Evolutionary conservation across 2,113 vertebrate species (phyloP).

Genomic region (Hymenochirus boettgeri): DNA sequence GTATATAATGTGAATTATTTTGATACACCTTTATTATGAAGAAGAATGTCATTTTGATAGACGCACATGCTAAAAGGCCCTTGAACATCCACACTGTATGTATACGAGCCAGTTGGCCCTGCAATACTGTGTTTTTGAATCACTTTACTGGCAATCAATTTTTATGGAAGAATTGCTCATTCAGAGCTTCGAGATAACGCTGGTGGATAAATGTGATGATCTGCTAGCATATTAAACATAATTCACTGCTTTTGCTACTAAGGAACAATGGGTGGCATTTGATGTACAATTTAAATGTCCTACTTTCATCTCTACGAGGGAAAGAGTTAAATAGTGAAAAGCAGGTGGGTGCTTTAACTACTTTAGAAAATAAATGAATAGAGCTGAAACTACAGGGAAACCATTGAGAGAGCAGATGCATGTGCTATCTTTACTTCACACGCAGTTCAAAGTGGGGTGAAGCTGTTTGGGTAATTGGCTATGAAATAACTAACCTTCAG

Average conservation of each 20-base stretch:
- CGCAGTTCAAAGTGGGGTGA: conserved; percentile 71
- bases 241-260: conserved; percentile 22
- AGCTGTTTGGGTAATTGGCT: conserved; percentile 71
- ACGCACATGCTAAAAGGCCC: too few species aligned
- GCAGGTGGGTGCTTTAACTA: conserved; percentile 69
- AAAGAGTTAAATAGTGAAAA: conserved; percentile 72
- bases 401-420: conserved; percentile 75
- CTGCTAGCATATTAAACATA: conserved; percentile 27
- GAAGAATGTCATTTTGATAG: too few species aligned
- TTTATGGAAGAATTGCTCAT: too few species aligned
- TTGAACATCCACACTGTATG: too few species aligned
- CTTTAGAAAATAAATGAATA: conserved; percentile 72
- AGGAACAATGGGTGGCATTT: conserved; percentile 54
- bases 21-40: too few species aligned
- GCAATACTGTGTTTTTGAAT: too few species aligned
- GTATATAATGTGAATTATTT: too few species aligned
- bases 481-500: conserved; percentile 74
- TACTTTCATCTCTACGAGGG: conserved; percentile 69
- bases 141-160: too few species aligned
- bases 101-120: too few species aligned
- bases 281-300: conserved; percentile 61
- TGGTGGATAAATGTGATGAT: background rate
- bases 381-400: conserved; percentile 72
- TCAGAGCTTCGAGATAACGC: background rate
- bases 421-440: conserved; percentile 63